Evolutionary conservation across 1,140 invertebrate species (phyloP).

Genomic region (Anastrepha ludens): DNA sequence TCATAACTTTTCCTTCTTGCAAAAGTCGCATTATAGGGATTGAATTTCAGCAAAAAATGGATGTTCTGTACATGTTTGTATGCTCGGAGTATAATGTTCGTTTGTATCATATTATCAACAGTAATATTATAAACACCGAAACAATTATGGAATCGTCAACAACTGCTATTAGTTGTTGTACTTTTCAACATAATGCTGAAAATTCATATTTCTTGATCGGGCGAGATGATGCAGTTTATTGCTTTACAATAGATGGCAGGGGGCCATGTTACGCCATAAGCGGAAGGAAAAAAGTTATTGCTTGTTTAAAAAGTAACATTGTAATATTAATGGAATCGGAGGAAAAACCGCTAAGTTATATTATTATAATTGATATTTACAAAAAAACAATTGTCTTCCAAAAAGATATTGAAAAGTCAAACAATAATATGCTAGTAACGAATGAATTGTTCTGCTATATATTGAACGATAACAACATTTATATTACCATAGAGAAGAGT

Average conservation of each 20-base stretch:
- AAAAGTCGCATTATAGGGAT: neutral
- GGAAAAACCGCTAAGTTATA: neutral
- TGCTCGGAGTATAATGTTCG: neutral
- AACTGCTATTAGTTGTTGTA: neutral
- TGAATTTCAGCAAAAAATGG: slow-evolving; percentile 5
- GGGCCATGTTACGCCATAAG: slow-evolving; percentile 41
- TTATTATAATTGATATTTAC: slow-evolving; percentile 15
- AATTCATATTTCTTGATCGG: slow-evolving; percentile 11
- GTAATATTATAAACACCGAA: neutral
- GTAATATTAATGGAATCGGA: slow-evolving; percentile 15
- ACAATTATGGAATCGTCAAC: neutral
- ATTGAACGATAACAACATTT: neutral
- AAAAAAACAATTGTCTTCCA: slow-evolving; percentile 38
- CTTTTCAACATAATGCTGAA: neutral
- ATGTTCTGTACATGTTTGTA: neutral
- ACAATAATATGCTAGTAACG: neutral
- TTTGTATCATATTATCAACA: neutral
- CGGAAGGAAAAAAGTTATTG: neutral
- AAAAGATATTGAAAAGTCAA: neutral
- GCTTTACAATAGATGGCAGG: slow-evolving; percentile 31
- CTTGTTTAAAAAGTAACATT: slow-evolving; percentile 19
- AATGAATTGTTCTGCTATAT: slow-evolving; percentile 3
- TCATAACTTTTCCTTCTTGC: neutral
- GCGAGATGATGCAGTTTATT: slow-evolving; percentile 31
- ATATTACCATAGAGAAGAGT: slow-evolving; percentile 12